Evolutionary conservation across 2,888 invertebrate genomes (phyloP), one percentile per base, ranked within the genome.

Genomic region (Andrena haemorrhoa): DNA sequence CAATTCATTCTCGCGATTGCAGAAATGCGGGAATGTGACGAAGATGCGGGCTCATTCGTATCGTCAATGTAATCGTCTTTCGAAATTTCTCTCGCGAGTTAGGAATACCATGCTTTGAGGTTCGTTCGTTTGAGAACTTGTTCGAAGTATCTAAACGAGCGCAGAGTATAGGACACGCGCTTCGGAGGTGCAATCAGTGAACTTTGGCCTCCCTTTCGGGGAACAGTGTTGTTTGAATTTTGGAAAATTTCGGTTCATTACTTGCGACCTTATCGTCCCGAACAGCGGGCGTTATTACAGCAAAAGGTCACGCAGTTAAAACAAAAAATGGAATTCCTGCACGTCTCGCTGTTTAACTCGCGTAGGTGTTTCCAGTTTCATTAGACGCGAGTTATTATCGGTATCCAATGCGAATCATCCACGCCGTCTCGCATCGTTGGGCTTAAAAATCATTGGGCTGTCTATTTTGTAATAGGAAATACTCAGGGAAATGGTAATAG

Each of bases 331-430:
- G 10, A 6, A 3, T 41, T 41, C 41, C 41, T 41, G 16, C 41
- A 16, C 12, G 41, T 4, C 16, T 41, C 16, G 41, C 16, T 41
- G 12, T 5, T 41, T 41, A 41, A 41, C 41, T 41, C 41, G 41
- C 12, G 41, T 41, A 16, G 41, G 29, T 4, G 12, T n/a, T 20
- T 12, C 31, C 35, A n/a, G 75, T 75, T 77, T 75, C 60, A 75
- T 77, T 75, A 77, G 31, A 61, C 65, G 49, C 0, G 65, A 61
- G 12, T 75, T 65, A 79, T 80, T 77, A 80, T 77, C 47, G 78
- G 33, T 78, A 75, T 66, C 49, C 75, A 63, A 76, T 69, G 49
- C 33, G 49, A 68, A 41, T 74, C 47, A 47, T 74, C n/a, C 6
- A 2, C n/a, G 73, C 47, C 63, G 26, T 56, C 10, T 41, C 58